Base-by-base conservation (phyloP, 35 echinoderm and acorn worm species). In the Chiridota heheva region DNA sequence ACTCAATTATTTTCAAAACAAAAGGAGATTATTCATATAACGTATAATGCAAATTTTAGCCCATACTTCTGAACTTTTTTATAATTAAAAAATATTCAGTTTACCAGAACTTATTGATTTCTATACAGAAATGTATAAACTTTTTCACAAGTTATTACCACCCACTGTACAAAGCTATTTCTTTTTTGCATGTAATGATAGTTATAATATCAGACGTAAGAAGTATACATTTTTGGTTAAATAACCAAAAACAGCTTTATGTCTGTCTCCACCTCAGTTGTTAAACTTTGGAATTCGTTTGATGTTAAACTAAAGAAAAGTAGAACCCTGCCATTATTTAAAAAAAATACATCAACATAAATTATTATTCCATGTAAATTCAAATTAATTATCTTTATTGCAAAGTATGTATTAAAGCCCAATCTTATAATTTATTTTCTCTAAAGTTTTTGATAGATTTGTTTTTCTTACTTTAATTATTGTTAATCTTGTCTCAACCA, bases 241-340 rank as follows among this genome's bases (percentile, higher is more conserved):
- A 71, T 5, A 43, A 42, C 37, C 40, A 71, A 0, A 1, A 71
- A 66, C 34, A 0, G 40, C 34, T 1, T 36, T 15, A 1, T 66
- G 0, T 33, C 31, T 5, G 40, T 66, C 20, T 66, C 62, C 62
- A 66, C 26, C 18, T 65, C 0, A 31, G 27, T 7, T 1, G 27
- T 66, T 32, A 71, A 71, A 42, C 12, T 71, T 10, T 71, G 39
- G 68, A 71, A 42, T 71, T 71, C 68, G 27, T 27, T 44, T 27
- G 39, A 71, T 71, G 68, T 2, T 27, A 71, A 27, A 4, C 10
- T 71, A 16, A 71, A 71, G 30, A 27, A 66, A 28, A 5, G 28
- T 66, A 5, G 30, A 66, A 66, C 62, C 28, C 62, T 32, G 22
- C 40, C 62, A 27, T 33, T 66, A 7, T 66, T 66, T 66, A 31